Percentiles rank a stretch among this genome's conserved stretches.
Evolutionary conservation across 2,113 vertebrate genomes (phyloP).

Genomic region (Zosterops japonicus): DNA sequence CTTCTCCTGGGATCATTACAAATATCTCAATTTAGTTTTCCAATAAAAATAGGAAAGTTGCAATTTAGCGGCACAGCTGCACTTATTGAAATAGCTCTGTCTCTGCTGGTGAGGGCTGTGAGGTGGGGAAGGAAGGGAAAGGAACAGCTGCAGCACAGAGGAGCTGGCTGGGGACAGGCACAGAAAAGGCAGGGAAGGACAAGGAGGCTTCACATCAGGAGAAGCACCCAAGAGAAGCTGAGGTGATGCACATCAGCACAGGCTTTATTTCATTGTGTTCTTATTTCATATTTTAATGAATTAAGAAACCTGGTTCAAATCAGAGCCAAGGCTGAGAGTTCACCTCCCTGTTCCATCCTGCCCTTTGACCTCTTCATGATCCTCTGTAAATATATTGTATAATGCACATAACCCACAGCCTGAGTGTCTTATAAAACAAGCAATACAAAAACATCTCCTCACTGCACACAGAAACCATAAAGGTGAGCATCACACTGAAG

Average conservation of each 20-base stretch:
- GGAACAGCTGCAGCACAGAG: not conserved
- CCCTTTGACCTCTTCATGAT: accelerated
- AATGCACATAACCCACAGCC: not conserved
- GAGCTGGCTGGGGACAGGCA: not conserved
- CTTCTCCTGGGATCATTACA: constrained; percentile 72
- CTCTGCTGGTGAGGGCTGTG: not conserved
- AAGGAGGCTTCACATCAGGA: not conserved
- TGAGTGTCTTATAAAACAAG: not conserved
- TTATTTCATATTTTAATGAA: not conserved
- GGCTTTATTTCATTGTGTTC: not conserved
- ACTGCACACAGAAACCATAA: not conserved
- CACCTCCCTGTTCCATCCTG: not conserved
- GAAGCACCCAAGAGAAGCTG: not conserved
- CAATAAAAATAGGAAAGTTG: constrained; percentile 67
- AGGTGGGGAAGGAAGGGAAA: not conserved
- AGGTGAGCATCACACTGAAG: not conserved
- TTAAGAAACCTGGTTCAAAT: not conserved
- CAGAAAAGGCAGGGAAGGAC: not conserved
- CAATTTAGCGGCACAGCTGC: constrained; percentile 35
- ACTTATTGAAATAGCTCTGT: constrained; percentile 49
- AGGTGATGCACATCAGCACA: not conserved
- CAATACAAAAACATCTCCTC: not conserved
- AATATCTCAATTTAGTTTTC: constrained; percentile 65
- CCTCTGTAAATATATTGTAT: not conserved
- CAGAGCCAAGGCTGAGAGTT: not conserved